Evolutionary conservation across 1,140 invertebrate species (phyloP).

Genomic region (Eupeodes corollae): DNA sequence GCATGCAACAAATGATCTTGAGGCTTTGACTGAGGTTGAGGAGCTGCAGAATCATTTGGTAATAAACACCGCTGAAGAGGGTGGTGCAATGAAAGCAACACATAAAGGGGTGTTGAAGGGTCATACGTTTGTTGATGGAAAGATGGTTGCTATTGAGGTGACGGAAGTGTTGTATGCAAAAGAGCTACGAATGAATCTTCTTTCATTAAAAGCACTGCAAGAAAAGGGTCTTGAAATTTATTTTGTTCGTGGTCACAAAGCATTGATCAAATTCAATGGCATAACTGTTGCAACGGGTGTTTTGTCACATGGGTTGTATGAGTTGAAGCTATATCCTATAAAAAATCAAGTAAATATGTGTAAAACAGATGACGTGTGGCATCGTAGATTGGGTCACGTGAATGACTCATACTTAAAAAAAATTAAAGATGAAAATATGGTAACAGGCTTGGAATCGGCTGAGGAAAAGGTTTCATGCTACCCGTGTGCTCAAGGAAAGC

Average conservation of each 20-base stretch:
- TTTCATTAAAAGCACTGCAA: neutral
- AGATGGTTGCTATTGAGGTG: neutral
- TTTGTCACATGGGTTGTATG: too few relatives aligned
- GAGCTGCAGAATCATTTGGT: neutral
- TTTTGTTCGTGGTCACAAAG: neutral
- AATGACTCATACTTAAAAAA: too few relatives aligned
- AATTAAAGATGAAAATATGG: too few relatives aligned
- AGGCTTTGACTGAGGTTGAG: neutral
- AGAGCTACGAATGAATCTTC: neutral
- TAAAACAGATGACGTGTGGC: too few relatives aligned
- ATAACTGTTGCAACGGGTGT: too few relatives aligned
- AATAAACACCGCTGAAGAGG: neutral
- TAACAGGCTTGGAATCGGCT: too few relatives aligned
- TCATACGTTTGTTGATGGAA: neutral
- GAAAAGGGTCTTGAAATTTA: neutral
- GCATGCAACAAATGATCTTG: neutral
- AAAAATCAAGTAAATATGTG: too few relatives aligned
- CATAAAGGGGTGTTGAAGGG: neutral
- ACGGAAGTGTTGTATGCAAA: neutral
- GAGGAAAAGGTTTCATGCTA: too few relatives aligned
- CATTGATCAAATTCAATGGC: too few relatives aligned
- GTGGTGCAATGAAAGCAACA: neutral
- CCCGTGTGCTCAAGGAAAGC: too few relatives aligned
- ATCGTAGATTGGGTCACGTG: too few relatives aligned
- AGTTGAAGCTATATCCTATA: too few relatives aligned